phyloP scores from a whole-genome alignment of 92 coral and sea anemone species.

The Metridium senile region DNA sequence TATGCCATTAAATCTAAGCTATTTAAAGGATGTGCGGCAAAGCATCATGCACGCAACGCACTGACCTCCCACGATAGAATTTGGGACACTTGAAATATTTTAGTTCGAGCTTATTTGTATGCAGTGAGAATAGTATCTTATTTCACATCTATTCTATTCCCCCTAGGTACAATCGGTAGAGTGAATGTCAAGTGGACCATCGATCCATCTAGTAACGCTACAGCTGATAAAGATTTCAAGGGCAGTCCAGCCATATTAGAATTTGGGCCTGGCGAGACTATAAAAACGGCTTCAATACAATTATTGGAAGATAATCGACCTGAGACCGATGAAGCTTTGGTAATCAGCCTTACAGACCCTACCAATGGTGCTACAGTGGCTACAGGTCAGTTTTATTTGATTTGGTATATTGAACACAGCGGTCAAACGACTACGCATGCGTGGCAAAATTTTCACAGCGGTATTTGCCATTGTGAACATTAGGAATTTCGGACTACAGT shows the following conservation, averaged over 20 bases:
- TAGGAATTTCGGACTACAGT: too few relatives aligned
- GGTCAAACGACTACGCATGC: too few relatives aligned
- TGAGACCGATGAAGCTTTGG: constrained; percentile 77
- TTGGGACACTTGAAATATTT: too few relatives aligned
- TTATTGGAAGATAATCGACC: constrained; percentile 73
- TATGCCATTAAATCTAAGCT: too few relatives aligned
- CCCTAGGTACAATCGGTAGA: constrained; percentile 67
- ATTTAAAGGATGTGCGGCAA: too few relatives aligned
- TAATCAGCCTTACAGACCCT: constrained; percentile 77
- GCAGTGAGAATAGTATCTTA: too few relatives aligned
- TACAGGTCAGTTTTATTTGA: constrained; percentile 8
- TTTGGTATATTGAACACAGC: background rate
- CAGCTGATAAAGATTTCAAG: constrained; percentile 49
- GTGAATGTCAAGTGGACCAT: constrained; percentile 62
- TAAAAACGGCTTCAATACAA: constrained; percentile 35
- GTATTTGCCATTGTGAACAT: too few relatives aligned
- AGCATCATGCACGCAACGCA: too few relatives aligned
- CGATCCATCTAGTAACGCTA: constrained; percentile 53
- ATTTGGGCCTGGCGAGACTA: constrained; percentile 62
- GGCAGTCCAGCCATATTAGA: constrained; percentile 49
- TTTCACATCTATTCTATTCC: background rate
- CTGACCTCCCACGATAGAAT: too few relatives aligned
- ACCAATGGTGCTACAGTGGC: constrained; percentile 85
- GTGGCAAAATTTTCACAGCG: too few relatives aligned
- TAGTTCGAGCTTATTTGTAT: too few relatives aligned